A percentile compares a stretch with the other conserved stretches of the same genome.
These are phyloP conservation scores for Laticauda laticaudata DNA, from an alignment of 2,113 vertebrate genomes.

Conservation along the genomic window DNA sequence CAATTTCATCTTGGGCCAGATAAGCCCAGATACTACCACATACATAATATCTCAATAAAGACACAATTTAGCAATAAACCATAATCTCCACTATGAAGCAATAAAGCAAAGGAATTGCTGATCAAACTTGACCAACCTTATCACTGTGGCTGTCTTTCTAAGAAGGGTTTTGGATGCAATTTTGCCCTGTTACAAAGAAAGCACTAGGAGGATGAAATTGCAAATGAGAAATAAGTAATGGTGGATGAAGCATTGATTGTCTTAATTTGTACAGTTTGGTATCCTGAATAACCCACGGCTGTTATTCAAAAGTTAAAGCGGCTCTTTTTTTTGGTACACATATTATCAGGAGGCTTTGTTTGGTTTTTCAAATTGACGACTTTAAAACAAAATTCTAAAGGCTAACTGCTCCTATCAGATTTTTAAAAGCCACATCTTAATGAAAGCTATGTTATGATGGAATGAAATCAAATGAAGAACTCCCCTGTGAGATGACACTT, in stretches of 20 bases:
- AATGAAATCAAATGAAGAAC: conserved; percentile 48
- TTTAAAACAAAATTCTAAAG: conserved; percentile 15
- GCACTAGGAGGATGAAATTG: background rate
- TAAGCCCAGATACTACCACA: background rate
- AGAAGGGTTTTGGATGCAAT: background rate
- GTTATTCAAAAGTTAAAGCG: background rate
- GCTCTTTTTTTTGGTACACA: background rate
- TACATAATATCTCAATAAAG: background rate
- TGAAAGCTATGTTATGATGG: conserved; percentile 42
- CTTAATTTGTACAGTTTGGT: background rate
- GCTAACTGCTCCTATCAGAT: conserved; percentile 44
- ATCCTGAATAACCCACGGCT: background rate
- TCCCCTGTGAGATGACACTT: conserved; percentile 30
- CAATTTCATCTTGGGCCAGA: background rate
- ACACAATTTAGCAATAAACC: background rate
- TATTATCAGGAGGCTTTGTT: background rate
- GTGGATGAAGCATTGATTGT: background rate
- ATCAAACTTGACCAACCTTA: background rate
- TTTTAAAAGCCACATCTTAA: conserved; percentile 26
- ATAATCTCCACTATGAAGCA: background rate
- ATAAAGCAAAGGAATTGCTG: background rate
- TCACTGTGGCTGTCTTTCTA: background rate
- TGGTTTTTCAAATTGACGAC: conserved; percentile 8
- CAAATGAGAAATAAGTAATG: background rate
- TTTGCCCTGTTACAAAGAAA: background rate